Conservation (phyloP, 2,113 vertebrate genomes). For the Zonotrichia leucophrys region DNA sequence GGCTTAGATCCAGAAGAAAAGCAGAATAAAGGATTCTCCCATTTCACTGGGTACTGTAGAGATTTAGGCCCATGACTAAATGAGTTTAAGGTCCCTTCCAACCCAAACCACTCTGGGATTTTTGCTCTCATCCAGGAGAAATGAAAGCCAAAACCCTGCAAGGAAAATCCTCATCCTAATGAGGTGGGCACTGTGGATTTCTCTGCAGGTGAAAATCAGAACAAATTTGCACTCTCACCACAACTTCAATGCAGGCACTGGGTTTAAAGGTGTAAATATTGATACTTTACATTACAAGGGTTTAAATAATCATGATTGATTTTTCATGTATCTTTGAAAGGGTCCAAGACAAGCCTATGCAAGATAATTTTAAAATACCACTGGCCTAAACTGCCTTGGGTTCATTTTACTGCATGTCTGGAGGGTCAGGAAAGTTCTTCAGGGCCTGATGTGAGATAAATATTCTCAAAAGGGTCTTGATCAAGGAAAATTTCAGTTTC, state of each 20-base stretch:
- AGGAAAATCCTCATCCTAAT: neutral
- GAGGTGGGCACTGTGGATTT: neutral
- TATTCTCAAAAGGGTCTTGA: neutral
- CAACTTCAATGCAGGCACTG: neutral
- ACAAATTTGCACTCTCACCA: neutral
- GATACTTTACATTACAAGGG: neutral
- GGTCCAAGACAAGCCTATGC: neutral
- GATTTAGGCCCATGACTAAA: neutral
- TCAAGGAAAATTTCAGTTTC: neutral
- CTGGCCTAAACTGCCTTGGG: neutral
- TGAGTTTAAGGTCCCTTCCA: neutral
- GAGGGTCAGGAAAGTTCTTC: neutral
- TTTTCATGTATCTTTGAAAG: neutral
- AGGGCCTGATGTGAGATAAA: neutral
- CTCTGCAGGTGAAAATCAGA: neutral
- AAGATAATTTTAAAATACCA: neutral
- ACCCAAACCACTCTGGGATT: neutral
- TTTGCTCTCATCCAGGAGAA: neutral
- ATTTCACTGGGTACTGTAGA: neutral
- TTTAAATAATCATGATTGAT: neutral
- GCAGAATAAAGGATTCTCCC: neutral
- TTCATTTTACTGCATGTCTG: neutral
- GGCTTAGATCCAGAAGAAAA: neutral
- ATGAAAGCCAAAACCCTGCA: neutral
- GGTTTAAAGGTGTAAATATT: neutral